Conservation (phyloP, 2,797 vertebrate species). For the Girardinus metallicus region DNA sequence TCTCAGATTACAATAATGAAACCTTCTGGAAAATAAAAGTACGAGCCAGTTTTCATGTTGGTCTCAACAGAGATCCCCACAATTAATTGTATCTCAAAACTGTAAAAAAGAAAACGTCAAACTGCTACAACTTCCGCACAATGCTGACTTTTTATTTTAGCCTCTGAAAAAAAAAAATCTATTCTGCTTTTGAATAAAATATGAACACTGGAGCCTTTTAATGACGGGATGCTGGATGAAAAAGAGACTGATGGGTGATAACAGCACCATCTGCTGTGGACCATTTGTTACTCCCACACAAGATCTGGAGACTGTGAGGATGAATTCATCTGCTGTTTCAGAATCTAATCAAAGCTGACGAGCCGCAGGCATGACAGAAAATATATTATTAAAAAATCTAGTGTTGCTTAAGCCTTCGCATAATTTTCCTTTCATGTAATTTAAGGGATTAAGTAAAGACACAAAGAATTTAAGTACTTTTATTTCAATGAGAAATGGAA, state of each 20-base stretch:
- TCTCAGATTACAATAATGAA: not conserved
- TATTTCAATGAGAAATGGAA: conserved; percentile 26
- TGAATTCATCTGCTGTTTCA: conserved; percentile 7
- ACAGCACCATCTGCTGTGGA: conserved; percentile 69
- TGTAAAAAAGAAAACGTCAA: not conserved
- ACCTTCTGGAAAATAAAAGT: not conserved
- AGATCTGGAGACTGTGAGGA: conserved; percentile 24
- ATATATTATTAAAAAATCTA: not conserved
- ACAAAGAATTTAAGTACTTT: conserved; percentile 23
- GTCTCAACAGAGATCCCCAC: not conserved
- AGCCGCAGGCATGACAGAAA: not conserved
- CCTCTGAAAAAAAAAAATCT: not conserved
- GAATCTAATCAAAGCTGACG: not conserved
- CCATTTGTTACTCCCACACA: conserved; percentile 50
- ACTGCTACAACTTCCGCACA: not conserved
- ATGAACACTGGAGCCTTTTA: not conserved
- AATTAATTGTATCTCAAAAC: not conserved
- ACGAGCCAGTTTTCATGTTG: not conserved
- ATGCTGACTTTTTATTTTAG: not conserved
- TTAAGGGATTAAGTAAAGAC: not conserved
- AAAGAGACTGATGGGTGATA: conserved; percentile 17
- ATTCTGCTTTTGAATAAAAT: not conserved
- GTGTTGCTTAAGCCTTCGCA: not conserved
- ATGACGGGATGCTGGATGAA: not conserved
- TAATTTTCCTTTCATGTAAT: not conserved